A percentile compares a stretch with the other conserved stretches of the same genome.
Conservation (phyloP, 53 echinoderm and acorn worm genomes). For the Echinarachnius parma region DNA sequence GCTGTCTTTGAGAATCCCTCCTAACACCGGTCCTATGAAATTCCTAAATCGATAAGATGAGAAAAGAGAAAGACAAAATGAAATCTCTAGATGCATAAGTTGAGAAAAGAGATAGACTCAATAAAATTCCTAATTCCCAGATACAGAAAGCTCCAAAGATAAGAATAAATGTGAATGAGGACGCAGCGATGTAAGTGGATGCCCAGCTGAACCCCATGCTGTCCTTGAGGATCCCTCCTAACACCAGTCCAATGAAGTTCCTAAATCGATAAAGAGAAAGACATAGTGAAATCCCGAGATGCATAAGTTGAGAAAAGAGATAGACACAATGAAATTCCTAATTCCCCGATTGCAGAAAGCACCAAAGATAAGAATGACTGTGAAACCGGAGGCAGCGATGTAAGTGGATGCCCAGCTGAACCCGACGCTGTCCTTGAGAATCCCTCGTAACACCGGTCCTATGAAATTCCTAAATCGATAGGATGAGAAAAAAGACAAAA, state of each 20-base stretch:
- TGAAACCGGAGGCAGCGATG: constrained; percentile 46
- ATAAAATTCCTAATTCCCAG: no score
- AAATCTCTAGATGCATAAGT: no score
- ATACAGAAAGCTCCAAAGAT: constrained; percentile 30
- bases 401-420: constrained; percentile 59
- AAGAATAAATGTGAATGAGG: constrained; percentile 23
- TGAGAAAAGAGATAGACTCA: no score
- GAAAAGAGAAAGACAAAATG: no score
- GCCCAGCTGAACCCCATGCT: constrained; percentile 48
- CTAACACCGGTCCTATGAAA: constrained; percentile 54
- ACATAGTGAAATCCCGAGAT: no score
- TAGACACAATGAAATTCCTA: no score
- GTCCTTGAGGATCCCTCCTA: constrained; percentile 59
- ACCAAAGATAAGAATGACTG: constrained; percentile 2
- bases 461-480: constrained; percentile 48
- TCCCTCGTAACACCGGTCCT: constrained; percentile 55
- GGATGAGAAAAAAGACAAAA: no score
- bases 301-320: no score
- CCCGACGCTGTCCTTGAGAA: constrained; percentile 43
- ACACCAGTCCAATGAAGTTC: constrained; percentile 52
- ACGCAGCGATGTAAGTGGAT: constrained; percentile 51
- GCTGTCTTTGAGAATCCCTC: constrained; percentile 53
- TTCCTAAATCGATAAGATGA: constrained; percentile 28
- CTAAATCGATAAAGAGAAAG: constrained; percentile 20
- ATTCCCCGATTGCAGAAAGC: constrained; percentile 56